Evolutionary conservation across 2,888 invertebrate species (phyloP).

Genomic region (Agonopterix arenella): DNA sequence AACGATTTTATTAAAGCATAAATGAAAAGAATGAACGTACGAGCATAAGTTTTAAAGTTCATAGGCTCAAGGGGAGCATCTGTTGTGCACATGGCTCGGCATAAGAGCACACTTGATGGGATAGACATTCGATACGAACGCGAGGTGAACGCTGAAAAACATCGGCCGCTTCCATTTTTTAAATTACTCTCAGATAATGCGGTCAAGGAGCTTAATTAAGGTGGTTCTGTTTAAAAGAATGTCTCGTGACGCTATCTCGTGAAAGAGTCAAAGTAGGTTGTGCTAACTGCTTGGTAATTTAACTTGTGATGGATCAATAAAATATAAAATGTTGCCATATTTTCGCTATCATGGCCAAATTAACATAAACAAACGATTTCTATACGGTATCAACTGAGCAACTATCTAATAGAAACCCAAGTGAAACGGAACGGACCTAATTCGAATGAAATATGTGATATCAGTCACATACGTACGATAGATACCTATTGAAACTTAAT

Average conservation of each 20-base stretch:
- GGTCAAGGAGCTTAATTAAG: slow-evolving; percentile 47
- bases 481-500: slow-evolving; percentile 8
- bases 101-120: slow-evolving; percentile 50
- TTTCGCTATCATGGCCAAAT: slow-evolving; percentile 14
- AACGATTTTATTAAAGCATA: neutral
- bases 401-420: slow-evolving; percentile 30
- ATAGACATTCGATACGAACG: slow-evolving; percentile 48
- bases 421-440: slow-evolving; percentile 37
- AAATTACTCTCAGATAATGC: slow-evolving; percentile 26
- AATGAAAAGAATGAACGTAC: slow-evolving; percentile 16
- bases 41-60: slow-evolving; percentile 29
- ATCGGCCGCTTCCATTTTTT: slow-evolving; percentile 44
- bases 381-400: slow-evolving; percentile 25
- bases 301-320: neutral
- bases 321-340: neutral
- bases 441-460: slow-evolving; percentile 25
- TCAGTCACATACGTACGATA: slow-evolving; percentile 15
- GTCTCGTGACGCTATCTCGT: slow-evolving; percentile 25
- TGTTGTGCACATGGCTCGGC: slow-evolving; percentile 65
- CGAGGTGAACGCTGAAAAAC: slow-evolving; percentile 21
- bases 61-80: slow-evolving; percentile 52
- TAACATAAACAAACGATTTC: slow-evolving; percentile 43
- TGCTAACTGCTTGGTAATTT: slow-evolving; percentile 19
- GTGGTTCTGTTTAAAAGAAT: slow-evolving; percentile 20
- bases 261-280: slow-evolving; percentile 28